Evolutionary conservation across 2,888 invertebrate species (phyloP).

Genomic region (Drosophila bunnanda): DNA sequence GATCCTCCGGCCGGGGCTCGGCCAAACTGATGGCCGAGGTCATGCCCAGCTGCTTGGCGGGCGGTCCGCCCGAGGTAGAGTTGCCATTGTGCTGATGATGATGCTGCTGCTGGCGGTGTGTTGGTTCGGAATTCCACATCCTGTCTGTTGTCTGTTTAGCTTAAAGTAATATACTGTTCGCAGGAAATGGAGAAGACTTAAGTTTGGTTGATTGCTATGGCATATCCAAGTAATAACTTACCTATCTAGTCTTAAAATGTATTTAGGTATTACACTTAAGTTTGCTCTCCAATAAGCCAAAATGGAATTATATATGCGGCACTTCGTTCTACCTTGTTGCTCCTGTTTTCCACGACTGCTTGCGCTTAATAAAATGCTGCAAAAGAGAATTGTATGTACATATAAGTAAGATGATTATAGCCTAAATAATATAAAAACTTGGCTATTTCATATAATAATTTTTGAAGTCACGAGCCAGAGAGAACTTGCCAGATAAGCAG

Average conservation of each 20-base stretch:
- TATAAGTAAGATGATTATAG: neutral
- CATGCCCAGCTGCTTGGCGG: slow-evolving; percentile 89
- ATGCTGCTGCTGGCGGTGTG: slow-evolving; percentile 63
- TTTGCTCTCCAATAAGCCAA: slow-evolving; percentile 51
- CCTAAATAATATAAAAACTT: neutral
- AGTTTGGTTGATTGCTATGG: neutral
- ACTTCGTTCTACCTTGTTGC: neutral
- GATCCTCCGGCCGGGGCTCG: slow-evolving; percentile 90
- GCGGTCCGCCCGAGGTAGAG: slow-evolving; percentile 67
- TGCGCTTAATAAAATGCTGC: slow-evolving; percentile 76
- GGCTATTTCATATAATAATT: neutral
- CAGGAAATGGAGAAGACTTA: neutral
- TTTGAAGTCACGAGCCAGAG: neutral
- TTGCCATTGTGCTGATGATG: slow-evolving; percentile 80
- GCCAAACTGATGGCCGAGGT: slow-evolving; percentile 97
- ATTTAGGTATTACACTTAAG: slow-evolving; percentile 45
- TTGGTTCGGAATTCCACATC: slow-evolving; percentile 84
- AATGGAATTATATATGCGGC: slow-evolving; percentile 66
- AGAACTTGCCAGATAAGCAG: neutral
- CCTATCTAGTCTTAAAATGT: slow-evolving; percentile 53
- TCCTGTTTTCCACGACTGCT: slow-evolving; percentile 1
- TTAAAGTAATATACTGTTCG: slow-evolving; percentile 56
- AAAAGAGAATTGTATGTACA: slow-evolving; percentile 13
- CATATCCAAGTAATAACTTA: slow-evolving; percentile 1
- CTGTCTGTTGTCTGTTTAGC: slow-evolving; percentile 43